Base-by-base conservation (phyloP, 2,113 vertebrate genomes). In the Sterrhoptilus dennistouni region DNA sequence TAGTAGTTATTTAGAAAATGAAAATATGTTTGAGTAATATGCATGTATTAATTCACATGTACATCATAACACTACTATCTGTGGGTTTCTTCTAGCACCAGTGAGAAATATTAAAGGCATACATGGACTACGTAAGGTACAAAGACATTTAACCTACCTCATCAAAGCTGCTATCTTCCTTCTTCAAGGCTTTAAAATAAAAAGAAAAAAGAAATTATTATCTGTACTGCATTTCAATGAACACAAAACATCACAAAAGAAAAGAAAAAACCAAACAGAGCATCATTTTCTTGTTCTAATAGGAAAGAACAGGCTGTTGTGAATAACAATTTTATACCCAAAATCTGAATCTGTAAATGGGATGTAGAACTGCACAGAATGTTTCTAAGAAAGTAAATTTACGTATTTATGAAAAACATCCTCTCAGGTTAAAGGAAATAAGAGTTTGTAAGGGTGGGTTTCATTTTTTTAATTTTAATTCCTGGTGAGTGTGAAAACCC, bases 141-240 rank as follows among this genome's bases (percentile, higher is more conserved):
- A 92, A 97, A 97, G 94, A 95, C 86, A 97, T 89, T 92, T 89
- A 95, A 96, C 98, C 93, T 98, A 99, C 99, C 99, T 99, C 99
- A 95, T 99, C 99, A 97, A 99, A 99, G 96, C 97, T 95, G 91
- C 97, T 98, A 95, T 99, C 99, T 29, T 99, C 99, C 98, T 99
- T 99, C 98, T 99, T 99, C 98, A 99, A 98, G 92, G 99, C 99
- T 99, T 97, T 72, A 98, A 98, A 97, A 97, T 76, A 97, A 98
- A 98, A 98, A 94, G 93, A 90, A 87, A 95, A 97, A 93, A 81
- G 5, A 95, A 96, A 94, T 28, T n/a, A 89, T 98, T 98, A 98
- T n/a, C 44, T 93, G 15, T 44, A 76, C 71, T 92, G 85, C 35
- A 95, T 91, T 89, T 89, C 63, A 96, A 95, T 83, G 65, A 94